Conservation (phyloP, 2,797 vertebrate species). For the Philypnodon macrostomus region DNA sequence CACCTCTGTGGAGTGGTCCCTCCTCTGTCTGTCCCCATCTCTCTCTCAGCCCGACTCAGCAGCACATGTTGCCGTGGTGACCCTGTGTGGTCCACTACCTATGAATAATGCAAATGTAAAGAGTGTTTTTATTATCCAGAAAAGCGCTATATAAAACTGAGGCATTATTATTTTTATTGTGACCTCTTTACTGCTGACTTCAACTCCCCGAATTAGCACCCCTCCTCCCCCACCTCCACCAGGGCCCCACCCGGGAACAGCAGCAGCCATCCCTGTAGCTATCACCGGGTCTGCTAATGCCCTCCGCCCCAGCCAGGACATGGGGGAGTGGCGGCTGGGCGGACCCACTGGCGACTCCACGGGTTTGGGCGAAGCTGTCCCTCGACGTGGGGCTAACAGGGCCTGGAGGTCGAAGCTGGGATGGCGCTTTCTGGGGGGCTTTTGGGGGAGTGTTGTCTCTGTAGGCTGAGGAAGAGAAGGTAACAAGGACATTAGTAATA, state of each 20-base stretch:
- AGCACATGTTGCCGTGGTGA: slow-evolving; percentile 87
- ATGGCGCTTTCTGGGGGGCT: slow-evolving; percentile 77
- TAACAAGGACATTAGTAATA: no score
- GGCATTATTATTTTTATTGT: no score
- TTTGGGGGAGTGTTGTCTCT: slow-evolving; percentile 66
- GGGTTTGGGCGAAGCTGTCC: slow-evolving; percentile 46
- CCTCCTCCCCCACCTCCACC: slow-evolving; percentile 56
- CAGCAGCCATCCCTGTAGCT: slow-evolving; percentile 71
- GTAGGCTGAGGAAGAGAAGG: slow-evolving; percentile 49
- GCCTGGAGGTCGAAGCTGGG: slow-evolving; percentile 82
- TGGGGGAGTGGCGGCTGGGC: slow-evolving; percentile 64
- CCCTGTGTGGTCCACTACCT: slow-evolving; percentile 87
- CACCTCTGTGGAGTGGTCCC: slow-evolving; percentile 75
- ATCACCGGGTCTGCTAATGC: slow-evolving; percentile 76
- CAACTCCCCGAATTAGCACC: slow-evolving; percentile 86
- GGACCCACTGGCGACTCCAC: slow-evolving; percentile 42
- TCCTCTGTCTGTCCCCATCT: slow-evolving; percentile 66
- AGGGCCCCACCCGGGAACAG: slow-evolving; percentile 68
- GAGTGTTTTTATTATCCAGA: no score
- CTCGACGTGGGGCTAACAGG: slow-evolving; percentile 73
- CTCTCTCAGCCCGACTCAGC: slow-evolving; percentile 80
- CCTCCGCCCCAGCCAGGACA: slow-evolving; percentile 77
- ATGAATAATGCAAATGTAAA: no score
- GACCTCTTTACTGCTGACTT: slow-evolving; percentile 92
- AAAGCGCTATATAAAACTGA: no score